These are phyloP conservation scores for Tromatobia lineatoria DNA, from an alignment of 2,888 invertebrate genomes.

Conservation along the genomic window DNA sequence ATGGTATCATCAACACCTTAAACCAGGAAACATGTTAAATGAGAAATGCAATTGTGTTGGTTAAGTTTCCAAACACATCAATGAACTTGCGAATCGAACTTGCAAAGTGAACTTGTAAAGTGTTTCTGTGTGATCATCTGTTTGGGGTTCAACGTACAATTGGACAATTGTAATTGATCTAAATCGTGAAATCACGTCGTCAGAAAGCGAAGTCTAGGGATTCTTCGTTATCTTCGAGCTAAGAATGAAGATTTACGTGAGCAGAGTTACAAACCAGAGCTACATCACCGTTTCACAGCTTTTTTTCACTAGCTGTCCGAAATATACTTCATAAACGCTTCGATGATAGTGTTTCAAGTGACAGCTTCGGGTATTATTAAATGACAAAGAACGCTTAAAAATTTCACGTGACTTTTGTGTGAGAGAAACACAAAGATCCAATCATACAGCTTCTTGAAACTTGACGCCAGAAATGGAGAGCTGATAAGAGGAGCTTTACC, in stretches of 20 bases:
- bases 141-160: background rate
- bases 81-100: too few species aligned
- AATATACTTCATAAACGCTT: slow-evolving; percentile 34
- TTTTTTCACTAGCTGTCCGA: background rate
- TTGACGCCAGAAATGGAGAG: background rate
- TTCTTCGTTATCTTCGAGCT: slow-evolving; percentile 15
- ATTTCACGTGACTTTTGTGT: background rate
- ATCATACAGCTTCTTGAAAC: background rate
- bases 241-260: slow-evolving; percentile 17
- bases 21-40: background rate
- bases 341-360: slow-evolving; percentile 58
- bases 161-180: background rate
- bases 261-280: background rate
- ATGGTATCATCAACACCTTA: background rate
- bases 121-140: too few species aligned
- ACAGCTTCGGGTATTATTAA: slow-evolving; percentile 68
- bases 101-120: too few species aligned
- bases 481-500: slow-evolving; percentile 29
- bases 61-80: background rate
- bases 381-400: slow-evolving; percentile 44
- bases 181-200: slow-evolving; percentile 5
- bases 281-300: background rate
- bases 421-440: background rate
- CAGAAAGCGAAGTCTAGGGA: background rate
- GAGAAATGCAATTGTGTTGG: background rate